These are phyloP conservation scores for Lepidurus couesii DNA, from an alignment of 1,140 invertebrate species.

Conservation along the genomic window DNA sequence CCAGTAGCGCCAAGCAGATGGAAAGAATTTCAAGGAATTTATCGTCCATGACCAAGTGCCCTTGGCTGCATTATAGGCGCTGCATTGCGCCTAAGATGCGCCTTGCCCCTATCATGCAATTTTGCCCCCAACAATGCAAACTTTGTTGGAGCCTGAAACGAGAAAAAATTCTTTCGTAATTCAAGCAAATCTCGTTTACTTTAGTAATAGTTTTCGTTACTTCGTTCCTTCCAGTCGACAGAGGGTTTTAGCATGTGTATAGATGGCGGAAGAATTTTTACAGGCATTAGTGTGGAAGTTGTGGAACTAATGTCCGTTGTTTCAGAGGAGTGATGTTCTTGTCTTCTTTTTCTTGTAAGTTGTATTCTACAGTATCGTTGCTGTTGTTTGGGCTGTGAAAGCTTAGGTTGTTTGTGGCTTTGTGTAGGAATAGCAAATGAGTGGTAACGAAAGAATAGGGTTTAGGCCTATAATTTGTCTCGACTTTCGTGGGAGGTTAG, in stretches of 20 bases:
- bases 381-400: slow-evolving; percentile 9
- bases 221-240: background rate
- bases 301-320: background rate
- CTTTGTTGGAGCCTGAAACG: background rate
- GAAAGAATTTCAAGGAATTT: slow-evolving; percentile 1
- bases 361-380: background rate
- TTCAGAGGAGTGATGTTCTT: background rate
- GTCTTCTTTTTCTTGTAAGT: background rate
- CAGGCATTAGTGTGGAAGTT: background rate
- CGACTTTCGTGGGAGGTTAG: background rate
- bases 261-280: background rate
- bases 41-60: slow-evolving; percentile 6
- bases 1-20: background rate
- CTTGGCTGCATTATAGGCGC: background rate
- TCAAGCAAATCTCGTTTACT: too few relatives aligned
- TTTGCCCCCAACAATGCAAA: background rate
- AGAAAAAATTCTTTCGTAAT: too few relatives aligned
- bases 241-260: background rate
- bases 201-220: background rate
- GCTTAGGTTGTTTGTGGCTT: background rate
- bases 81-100: background rate
- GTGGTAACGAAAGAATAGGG: slow-evolving; percentile 12
- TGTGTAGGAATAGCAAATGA: slow-evolving; percentile 2
- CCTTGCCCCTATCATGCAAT: background rate
- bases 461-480: slow-evolving; percentile 15